phyloP scores from a whole-genome alignment of 2,797 vertebrate genomes.

The Otus scops region DNA sequence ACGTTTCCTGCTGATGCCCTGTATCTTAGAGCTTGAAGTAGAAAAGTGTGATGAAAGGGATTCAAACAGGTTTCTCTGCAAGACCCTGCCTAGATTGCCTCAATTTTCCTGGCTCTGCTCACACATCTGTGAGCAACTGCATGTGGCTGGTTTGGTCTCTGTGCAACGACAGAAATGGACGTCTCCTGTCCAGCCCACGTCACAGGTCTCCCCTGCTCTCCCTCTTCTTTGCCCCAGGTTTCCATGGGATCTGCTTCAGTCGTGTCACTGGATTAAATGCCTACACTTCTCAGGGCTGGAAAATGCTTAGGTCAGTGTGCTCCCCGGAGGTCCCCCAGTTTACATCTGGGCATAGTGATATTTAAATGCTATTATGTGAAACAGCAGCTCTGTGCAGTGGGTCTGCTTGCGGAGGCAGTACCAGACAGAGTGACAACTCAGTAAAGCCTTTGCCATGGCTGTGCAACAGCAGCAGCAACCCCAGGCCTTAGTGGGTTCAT shows the following conservation, averaged over 20 bases:
- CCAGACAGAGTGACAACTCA: neutral
- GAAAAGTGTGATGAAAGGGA: neutral
- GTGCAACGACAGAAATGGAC: neutral
- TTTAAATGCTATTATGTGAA: neutral
- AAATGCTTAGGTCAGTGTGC: neutral
- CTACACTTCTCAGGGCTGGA: neutral
- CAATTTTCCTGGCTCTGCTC: neutral
- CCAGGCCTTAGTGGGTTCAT: neutral
- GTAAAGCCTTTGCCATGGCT: fast-evolving
- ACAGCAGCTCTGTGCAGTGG: neutral
- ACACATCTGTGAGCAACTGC: neutral
- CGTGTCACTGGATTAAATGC: neutral
- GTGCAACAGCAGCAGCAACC: neutral
- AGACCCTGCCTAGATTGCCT: neutral
- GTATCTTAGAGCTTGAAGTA: neutral
- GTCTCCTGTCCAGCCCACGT: fast-evolving
- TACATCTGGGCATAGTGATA: neutral
- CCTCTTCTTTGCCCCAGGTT: neutral
- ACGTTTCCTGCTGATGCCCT: neutral
- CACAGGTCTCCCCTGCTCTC: neutral
- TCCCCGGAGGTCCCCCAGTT: neutral
- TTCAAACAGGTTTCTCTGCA: neutral
- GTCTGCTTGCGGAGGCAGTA: neutral
- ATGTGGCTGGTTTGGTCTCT: neutral
- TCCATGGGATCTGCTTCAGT: neutral